Evolutionary conservation across 2,888 invertebrate species (phyloP).

Genomic region (Meteorus colon): DNA sequence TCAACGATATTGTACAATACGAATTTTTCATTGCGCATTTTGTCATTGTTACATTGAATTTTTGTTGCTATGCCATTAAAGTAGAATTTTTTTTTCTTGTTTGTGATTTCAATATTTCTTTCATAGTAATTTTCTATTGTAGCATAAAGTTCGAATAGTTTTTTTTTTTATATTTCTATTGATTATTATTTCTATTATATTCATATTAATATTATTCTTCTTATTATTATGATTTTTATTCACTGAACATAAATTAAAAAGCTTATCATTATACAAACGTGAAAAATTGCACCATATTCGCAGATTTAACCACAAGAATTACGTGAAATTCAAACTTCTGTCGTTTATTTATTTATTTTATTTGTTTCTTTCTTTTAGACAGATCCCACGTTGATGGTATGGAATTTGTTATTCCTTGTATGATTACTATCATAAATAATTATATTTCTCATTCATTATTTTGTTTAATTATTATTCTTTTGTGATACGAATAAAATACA

Average conservation of each 20-base stretch:
- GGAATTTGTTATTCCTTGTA: too few species aligned
- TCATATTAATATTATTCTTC: background rate
- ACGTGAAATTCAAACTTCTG: slow-evolving; percentile 36
- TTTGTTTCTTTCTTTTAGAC: background rate
- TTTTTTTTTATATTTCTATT: too few species aligned
- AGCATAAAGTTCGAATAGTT: too few species aligned
- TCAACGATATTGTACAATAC: slow-evolving; percentile 50
- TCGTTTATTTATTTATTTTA: slow-evolving; percentile 37
- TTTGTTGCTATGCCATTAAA: background rate
- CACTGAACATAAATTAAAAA: slow-evolving; percentile 47
- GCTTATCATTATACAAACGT: slow-evolving; percentile 50
- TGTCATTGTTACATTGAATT: slow-evolving; percentile 38
- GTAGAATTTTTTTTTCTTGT: too few species aligned
- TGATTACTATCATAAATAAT: background rate
- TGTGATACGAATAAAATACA: too few species aligned
- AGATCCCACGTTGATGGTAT: too few species aligned
- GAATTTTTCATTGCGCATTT: slow-evolving; percentile 38
- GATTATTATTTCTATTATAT: too few species aligned
- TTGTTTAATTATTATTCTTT: too few species aligned
- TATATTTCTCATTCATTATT: too few species aligned
- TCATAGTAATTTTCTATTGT: too few species aligned
- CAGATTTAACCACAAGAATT: slow-evolving; percentile 18
- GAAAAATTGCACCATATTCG: slow-evolving; percentile 49
- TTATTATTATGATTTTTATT: slow-evolving; percentile 9
- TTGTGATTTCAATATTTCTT: too few species aligned